Evolutionary conservation across 1,140 invertebrate species (phyloP), one percentile per base, ranked within the genome.

Genomic region (Helicoverpa zea): DNA sequence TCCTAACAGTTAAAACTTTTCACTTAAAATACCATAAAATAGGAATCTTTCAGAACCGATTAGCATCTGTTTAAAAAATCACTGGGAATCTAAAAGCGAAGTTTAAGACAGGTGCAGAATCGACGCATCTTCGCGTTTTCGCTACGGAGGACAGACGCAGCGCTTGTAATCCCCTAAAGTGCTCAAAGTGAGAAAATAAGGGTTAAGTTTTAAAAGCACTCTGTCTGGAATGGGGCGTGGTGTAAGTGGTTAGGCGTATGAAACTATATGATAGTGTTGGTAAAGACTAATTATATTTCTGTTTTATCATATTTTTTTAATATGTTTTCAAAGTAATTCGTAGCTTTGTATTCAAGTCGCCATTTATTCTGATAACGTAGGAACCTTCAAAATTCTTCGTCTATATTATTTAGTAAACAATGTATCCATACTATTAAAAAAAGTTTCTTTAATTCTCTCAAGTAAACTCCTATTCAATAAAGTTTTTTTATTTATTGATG

Each of bases 151-250:
- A 81, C 74, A 14, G 59, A 77, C 74, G 80, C 76, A 66, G 51
- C 81, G 79, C 73, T 79, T 86, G 89, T 91, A 91, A 90, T 91
- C 91, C 88, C 82, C 87, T 89, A 88, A 92, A 92, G 88, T 90
- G 86, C 89, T 90, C 84, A 84, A 89, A 91, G 86, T 90, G 87
- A 87, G 89, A 84, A 89, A 91, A 91, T 91, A 92, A 91, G 89
- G 88, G 90, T 91, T 90, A 90, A 92, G 90, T 92, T 91, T 92
- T 91, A 92, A 92, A 91, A 91, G 90, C 88, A 64, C 61, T 64
- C 61, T 49, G 74, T 77, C 74, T 77, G 74, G 74, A 18, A 23
- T 30, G 43, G 76, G 5, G 43, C 35, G 13, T 68, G 79, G 80
- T 51, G 16, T 64, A 83, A 83, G 56, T 10, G 4, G n/a, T 12